Percentiles rank a stretch among this genome's conserved stretches.
Evolutionary conservation across 2,888 invertebrate genomes (phyloP).

Genomic region (Troides oblongomaculatus): DNA sequence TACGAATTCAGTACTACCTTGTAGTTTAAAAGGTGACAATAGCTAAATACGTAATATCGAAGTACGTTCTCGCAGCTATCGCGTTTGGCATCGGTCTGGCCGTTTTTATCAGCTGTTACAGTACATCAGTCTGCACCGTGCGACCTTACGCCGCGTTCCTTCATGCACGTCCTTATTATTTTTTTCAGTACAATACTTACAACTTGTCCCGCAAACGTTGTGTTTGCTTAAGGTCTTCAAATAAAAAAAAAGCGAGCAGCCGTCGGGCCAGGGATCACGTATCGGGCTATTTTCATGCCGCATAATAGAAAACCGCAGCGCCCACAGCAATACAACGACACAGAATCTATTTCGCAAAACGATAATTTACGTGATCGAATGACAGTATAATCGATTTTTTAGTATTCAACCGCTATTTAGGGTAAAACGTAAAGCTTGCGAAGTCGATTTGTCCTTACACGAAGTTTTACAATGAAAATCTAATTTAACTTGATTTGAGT

Average conservation of each 20-base stretch:
- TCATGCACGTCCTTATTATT: constrained; percentile 55
- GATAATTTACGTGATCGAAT: constrained; percentile 70
- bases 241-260: constrained; percentile 52
- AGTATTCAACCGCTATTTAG: constrained; percentile 36
- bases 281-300: constrained; percentile 56
- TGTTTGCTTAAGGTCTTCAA: constrained; percentile 38
- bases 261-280: constrained; percentile 59
- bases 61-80: constrained; percentile 23
- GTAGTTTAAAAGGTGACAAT: no score
- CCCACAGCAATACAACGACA: constrained; percentile 70
- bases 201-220: constrained; percentile 61
- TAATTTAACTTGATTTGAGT: constrained; percentile 22
- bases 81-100: constrained; percentile 22
- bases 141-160: constrained; percentile 38
- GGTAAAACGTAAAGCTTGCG: constrained; percentile 31
- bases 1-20: no score
- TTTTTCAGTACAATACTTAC: constrained; percentile 59
- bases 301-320: constrained; percentile 69
- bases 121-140: constrained; percentile 18
- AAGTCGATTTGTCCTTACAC: constrained; percentile 30
- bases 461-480: constrained; percentile 23
- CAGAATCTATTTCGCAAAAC: constrained; percentile 72
- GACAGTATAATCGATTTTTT: constrained; percentile 60
- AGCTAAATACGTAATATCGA: constrained; percentile 1
- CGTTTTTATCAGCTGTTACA: constrained; percentile 25